Evolutionary conservation across 2,888 invertebrate genomes (phyloP).

Genomic region (Dendrolimus houi): DNA sequence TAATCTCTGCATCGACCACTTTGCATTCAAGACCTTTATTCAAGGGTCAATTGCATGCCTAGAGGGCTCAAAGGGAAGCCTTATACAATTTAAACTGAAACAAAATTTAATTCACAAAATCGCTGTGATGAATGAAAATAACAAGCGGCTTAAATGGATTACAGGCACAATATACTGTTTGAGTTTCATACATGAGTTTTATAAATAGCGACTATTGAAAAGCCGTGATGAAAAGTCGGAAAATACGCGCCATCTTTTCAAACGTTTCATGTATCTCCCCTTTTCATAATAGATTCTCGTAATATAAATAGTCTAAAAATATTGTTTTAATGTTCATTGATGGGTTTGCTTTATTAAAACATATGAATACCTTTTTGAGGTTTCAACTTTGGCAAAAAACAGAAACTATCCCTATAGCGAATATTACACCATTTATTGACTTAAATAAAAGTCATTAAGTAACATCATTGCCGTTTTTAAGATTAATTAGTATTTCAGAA

Average conservation of each 20-base stretch:
- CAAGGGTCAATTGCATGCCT: constrained; percentile 41
- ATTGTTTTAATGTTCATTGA: no score
- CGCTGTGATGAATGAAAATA: constrained; percentile 5
- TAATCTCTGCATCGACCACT: constrained; percentile 26
- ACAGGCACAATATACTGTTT: background rate
- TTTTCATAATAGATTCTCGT: no score
- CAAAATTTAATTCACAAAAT: constrained; percentile 15
- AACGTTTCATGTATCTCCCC: no score
- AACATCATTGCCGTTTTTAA: no score
- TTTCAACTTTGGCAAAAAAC: no score
- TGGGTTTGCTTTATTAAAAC: no score
- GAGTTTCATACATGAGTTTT: constrained; percentile 11
- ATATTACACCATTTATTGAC: no score
- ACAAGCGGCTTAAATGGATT: background rate
- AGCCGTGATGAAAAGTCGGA: constrained; percentile 3
- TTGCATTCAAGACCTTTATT: constrained; percentile 39
- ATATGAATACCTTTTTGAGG: no score
- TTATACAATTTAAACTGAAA: background rate
- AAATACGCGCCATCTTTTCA: background rate
- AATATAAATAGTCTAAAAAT: no score
- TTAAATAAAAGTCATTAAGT: no score
- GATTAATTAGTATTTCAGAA: no score
- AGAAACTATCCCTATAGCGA: no score
- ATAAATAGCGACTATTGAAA: constrained; percentile 6
- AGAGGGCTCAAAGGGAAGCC: constrained; percentile 16